phyloP scores from a whole-genome alignment of 2,797 vertebrate genomes.

The Spinus olivaceus region DNA sequence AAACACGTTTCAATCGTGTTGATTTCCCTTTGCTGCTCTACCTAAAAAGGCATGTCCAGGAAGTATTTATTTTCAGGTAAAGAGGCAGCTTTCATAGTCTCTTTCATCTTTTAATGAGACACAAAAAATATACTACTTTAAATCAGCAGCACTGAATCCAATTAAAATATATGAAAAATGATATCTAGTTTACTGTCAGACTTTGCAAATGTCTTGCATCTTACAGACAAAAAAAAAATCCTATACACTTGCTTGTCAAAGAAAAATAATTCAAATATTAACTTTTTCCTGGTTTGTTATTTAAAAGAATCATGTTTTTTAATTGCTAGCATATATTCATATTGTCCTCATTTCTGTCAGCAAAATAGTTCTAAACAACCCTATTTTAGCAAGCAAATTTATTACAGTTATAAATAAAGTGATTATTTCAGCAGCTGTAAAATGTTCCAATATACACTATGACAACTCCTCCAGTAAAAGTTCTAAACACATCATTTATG shows the following conservation, averaged over 20 bases:
- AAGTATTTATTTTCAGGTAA: slow-evolving; percentile 49
- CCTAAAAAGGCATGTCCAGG: neutral
- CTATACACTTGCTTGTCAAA: slow-evolving; percentile 2
- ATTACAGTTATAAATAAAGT: slow-evolving; percentile 42
- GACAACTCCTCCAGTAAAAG: neutral
- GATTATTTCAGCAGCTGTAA: slow-evolving; percentile 26
- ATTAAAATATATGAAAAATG: neutral
- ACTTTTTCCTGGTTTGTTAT: slow-evolving; percentile 17
- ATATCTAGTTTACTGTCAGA: slow-evolving; percentile 4
- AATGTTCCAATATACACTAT: neutral
- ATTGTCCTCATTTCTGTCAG: slow-evolving; percentile 33
- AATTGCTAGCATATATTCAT: slow-evolving; percentile 32
- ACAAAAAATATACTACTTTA: neutral
- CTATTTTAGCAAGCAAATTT: slow-evolving; percentile 35
- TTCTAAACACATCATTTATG: neutral
- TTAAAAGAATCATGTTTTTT: slow-evolving; percentile 5
- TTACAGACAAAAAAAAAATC: neutral
- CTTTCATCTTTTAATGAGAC: slow-evolving; percentile 61
- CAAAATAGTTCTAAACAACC: slow-evolving; percentile 28
- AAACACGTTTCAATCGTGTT: neutral
- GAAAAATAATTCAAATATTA: slow-evolving; percentile 47
- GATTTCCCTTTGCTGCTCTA: neutral
- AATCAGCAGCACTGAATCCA: neutral
- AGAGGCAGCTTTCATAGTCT: slow-evolving; percentile 11
- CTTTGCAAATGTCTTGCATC: neutral